Percentiles rank a stretch among this genome's conserved stretches.
phyloP scores from a whole-genome alignment of 1,140 invertebrate species.

The Rhopalosiphum maidis region DNA sequence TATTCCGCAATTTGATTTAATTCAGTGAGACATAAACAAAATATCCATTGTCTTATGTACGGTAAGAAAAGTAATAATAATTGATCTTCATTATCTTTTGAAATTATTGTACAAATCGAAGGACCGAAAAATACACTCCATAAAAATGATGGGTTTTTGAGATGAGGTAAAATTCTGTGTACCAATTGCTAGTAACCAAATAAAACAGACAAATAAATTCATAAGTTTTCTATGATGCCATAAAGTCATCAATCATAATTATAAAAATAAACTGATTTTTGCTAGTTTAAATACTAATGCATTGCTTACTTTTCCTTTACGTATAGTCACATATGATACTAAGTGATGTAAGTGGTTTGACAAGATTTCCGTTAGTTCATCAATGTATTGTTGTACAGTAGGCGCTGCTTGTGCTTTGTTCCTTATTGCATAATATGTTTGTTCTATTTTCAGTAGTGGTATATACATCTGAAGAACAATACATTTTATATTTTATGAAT shows the following conservation, averaged over 20 bases:
- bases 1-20: slow-evolving; percentile 44
- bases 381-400: slow-evolving; percentile 26
- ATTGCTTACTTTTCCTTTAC: slow-evolving; percentile 55
- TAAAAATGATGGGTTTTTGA: slow-evolving; percentile 41
- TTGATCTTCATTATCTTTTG: slow-evolving; percentile 43
- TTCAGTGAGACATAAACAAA: slow-evolving; percentile 28
- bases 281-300: not conserved
- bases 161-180: slow-evolving; percentile 43
- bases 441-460: slow-evolving; percentile 50
- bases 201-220: not conserved
- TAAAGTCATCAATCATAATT: not conserved
- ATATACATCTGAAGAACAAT: slow-evolving; percentile 35
- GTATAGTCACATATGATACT: slow-evolving; percentile 49
- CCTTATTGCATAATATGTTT: slow-evolving; percentile 51
- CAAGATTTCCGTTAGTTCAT: slow-evolving; percentile 31
- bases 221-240: not conserved
- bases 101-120: slow-evolving; percentile 47
- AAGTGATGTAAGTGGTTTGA: slow-evolving; percentile 48
- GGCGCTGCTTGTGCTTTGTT: slow-evolving; percentile 26
- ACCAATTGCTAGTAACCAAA: slow-evolving; percentile 41
- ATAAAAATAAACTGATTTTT: not conserved
- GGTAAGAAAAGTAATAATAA: slow-evolving; percentile 44
- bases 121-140: slow-evolving; percentile 47
- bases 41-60: slow-evolving; percentile 53
- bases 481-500: not conserved